These are phyloP conservation scores for Oreohelix idahoensis DNA, from an alignment of 1,140 invertebrate species.

Conservation along the genomic window DNA sequence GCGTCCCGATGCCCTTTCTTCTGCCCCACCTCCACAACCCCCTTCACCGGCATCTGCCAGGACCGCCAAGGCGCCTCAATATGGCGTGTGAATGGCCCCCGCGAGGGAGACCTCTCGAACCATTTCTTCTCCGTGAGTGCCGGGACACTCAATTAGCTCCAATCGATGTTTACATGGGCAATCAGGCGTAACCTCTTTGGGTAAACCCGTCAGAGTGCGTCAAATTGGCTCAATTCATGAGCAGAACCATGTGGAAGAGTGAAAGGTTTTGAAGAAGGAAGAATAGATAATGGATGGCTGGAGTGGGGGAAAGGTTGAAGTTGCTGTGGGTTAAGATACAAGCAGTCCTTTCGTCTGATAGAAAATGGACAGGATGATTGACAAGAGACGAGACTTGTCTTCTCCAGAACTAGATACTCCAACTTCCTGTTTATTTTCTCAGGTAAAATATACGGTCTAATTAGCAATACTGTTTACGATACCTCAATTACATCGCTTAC, in stretches of 20 bases:
- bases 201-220: not conserved
- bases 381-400: no score
- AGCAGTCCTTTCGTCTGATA: no score
- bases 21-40: not conserved
- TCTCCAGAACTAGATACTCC: no score
- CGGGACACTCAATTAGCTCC: conserved; percentile 1
- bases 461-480: no score
- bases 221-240: not conserved
- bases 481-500: no score
- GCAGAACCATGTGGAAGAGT: not conserved
- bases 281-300: not conserved
- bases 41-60: not conserved
- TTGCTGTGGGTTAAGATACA: no score
- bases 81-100: not conserved
- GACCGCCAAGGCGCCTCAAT: not conserved
- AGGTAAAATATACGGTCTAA: no score
- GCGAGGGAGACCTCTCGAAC: not conserved
- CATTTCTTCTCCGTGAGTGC: not conserved
- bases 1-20: not conserved
- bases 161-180: not conserved
- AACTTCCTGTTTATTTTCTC: no score
- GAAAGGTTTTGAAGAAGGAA: not conserved
- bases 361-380: no score
- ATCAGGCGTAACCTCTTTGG: not conserved
- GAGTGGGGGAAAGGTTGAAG: not conserved